Base-by-base conservation (phyloP, 1,140 invertebrate species). In the Whitmania pigra region DNA sequence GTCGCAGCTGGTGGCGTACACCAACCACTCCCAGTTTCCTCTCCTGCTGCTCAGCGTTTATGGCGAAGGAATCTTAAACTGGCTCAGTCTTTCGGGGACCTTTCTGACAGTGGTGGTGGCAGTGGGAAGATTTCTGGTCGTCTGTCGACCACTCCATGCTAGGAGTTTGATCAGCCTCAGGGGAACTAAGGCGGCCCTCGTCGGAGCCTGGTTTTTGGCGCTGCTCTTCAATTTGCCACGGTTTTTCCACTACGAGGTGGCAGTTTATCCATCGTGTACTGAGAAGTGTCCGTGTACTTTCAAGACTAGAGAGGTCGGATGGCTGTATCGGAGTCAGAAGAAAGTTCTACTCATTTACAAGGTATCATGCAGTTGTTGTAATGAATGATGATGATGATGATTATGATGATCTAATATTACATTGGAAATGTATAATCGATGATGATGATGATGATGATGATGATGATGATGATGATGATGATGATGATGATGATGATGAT, bases 61-160 rank as follows among this genome's bases (percentile, higher is more conserved):
- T 73, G 71, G 75, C 54, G 66, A 76, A 13, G 78, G 76, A 17
- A 73, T 80, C 22, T 79, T 80, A 67, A 80, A 79, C 71, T 75
- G 78, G 0, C 79, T 80, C 69, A 81, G 80, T 66, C 77, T 81
- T 74, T 75, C 76, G 20, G 79, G 78, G 69, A 81, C 80, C 0
- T 78, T 78, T 78, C 73, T 81, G 60, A 81, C 80, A 0, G 80
- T 81, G 13, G 78, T 77, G n/a, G 79, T 81, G 79, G 79, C 80
- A 40, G 75, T 78, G 43, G 79, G 79, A 73, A 63, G 80, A 18
- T 81, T 78, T 74, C 75, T 81, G 20, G 80, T 79, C 15, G 78
- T 80, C 54, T 81, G 80, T 70, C 77, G 78, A 72, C 80, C 80
- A 18, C 75, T 81, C 18, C 75, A 78, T 27, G 76, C 77, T 31